These are phyloP conservation scores for Nesidiocoris tenuis DNA, from an alignment of 2,888 invertebrate genomes.

Conservation along the genomic window DNA sequence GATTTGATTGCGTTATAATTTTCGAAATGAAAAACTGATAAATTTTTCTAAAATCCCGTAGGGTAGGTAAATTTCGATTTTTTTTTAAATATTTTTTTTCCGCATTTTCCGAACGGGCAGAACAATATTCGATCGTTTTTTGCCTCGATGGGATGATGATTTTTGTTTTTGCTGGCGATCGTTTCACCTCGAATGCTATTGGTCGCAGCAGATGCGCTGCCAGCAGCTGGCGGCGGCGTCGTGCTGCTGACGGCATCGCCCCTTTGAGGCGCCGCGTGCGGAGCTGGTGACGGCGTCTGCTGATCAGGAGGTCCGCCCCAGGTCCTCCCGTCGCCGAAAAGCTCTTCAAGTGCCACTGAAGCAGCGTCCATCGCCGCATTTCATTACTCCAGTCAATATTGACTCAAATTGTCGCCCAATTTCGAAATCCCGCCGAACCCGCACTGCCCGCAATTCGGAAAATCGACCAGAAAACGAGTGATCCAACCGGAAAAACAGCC, in stretches of 20 bases:
- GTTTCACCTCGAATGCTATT: conserved; percentile 67
- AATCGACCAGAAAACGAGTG: too few relatives aligned
- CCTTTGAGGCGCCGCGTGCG: conserved; percentile 41
- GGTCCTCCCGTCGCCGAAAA: conserved; percentile 54
- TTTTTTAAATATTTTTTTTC: too few relatives aligned
- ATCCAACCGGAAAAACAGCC: neutral
- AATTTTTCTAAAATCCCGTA: too few relatives aligned
- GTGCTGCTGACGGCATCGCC: conserved; percentile 59
- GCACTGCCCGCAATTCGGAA: too few relatives aligned
- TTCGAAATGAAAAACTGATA: too few relatives aligned
- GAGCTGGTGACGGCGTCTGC: neutral
- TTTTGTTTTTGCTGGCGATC: neutral
- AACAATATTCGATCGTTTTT: too few relatives aligned
- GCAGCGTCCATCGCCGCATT: conserved; percentile 56
- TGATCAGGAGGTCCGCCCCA: neutral
- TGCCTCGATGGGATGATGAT: conserved; percentile 1
- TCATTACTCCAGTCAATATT: conserved; percentile 46
- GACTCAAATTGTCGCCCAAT: neutral
- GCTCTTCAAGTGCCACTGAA: conserved; percentile 55
- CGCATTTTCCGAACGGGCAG: too few relatives aligned
- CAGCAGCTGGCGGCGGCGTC: conserved; percentile 62
- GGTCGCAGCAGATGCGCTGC: conserved; percentile 58
- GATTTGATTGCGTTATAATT: too few relatives aligned
- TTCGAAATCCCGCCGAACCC: neutral
- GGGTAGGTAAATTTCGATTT: too few relatives aligned